These are phyloP conservation scores for Perodicticus potto DNA, from an alignment of 2,797 vertebrate genomes.

Conservation along the genomic window DNA sequence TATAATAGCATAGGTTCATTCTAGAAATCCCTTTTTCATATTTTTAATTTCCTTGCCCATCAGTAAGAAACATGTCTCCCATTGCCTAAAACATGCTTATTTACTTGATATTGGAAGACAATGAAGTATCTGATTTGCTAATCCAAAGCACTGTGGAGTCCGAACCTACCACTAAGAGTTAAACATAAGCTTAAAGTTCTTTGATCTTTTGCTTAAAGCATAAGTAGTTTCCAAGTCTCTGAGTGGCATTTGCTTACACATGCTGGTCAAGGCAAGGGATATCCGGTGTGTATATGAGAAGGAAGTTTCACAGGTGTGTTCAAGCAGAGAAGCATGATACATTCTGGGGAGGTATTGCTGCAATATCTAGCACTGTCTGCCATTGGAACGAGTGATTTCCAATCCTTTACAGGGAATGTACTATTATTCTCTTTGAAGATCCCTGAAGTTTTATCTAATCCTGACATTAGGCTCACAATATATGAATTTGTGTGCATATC, in stretches of 20 bases:
- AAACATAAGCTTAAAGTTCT: background rate
- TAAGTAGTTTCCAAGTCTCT: background rate
- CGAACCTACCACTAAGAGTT: background rate
- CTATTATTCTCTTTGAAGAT: background rate
- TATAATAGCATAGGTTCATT: background rate
- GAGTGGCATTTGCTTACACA: background rate
- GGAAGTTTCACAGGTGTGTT: background rate
- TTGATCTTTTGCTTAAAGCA: background rate
- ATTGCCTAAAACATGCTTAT: background rate
- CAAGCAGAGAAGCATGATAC: background rate
- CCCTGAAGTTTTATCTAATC: no score
- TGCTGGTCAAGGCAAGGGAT: background rate
- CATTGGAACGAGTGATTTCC: background rate
- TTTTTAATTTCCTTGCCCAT: background rate
- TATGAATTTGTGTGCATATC: background rate
- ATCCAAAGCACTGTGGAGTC: background rate
- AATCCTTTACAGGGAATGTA: background rate
- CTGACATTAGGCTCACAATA: background rate
- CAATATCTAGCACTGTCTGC: background rate
- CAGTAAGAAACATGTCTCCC: background rate
- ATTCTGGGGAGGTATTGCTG: fast-evolving
- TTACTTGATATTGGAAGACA: background rate
- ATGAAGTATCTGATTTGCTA: background rate
- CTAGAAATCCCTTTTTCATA: background rate
- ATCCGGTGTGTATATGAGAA: background rate